Base-by-base conservation (phyloP, 2,888 invertebrate species). In the Cephalotes varians region DNA sequence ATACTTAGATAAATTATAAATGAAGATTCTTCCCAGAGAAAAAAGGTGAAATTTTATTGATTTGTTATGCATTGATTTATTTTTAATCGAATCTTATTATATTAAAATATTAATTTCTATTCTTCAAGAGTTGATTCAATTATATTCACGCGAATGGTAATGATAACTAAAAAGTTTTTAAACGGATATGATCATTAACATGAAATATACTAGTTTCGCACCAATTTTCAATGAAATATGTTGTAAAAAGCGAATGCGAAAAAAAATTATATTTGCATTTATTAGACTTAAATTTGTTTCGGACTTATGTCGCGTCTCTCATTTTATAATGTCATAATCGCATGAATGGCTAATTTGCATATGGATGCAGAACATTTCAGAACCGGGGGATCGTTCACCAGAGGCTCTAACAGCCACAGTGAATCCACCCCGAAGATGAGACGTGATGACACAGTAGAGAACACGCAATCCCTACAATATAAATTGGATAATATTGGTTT, bases 241-340 rank as follows among this genome's bases (percentile, higher is more conserved):
- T 34, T 54, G 49, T 40, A 4, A 65, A 12, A 58, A 81, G 37
- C 25, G 25, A 44, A 74, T 10, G 25, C n/a, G 65, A 28, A 54
- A 76, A 56, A 73, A 77, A 64, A 65, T 64, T 65, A 37, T 28
- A 49, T 81, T 81, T 77, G 74, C 84, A 84, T 87, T 87, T 88
- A 77, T 80, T 71, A 51, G 71, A 81, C 40, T 81, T 86, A 84
- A 86, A 88, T 88, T 87, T 84, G 84, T 87, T 87, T 87, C 76
- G 60, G 76, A 81, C 81, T 83, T 83, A 76, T 81, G 67, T 76
- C 82, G 76, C 58, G 64, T 72, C 71, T 82, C 80, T 64, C 62
- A 84, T 82, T 87, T 81, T 79, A 74, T 81, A 37, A 71, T 81
- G 80, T 65, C 60, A 69, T 86, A 88, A 77, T 86, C 74, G 86